Evolutionary conservation across 1,140 invertebrate genomes (phyloP), one percentile per base, ranked within the genome.

Genomic region (Ceratitis capitata): DNA sequence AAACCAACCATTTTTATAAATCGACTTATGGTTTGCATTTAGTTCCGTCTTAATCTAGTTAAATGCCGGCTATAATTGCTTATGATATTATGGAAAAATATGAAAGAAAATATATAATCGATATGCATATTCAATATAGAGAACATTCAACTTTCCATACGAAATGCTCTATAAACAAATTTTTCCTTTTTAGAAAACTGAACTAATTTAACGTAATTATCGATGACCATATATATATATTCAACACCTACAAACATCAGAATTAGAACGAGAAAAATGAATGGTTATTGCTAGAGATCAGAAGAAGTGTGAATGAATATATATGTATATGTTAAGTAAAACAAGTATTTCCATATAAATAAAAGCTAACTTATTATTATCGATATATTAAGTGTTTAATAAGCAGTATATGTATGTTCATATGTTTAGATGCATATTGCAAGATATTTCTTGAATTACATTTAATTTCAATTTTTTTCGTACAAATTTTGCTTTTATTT

Each of bases 161-260:
- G 0, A 29, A 35, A 14, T 7, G 5, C 32, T 29, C 29, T 45
- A 45, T 47, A 45, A 78, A 69, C 32, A 12, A 5, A 29, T 42
- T 45, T 78, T 19, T 39, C 69, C 39, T 39, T 78, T 78, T 78
- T 45, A 45, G 69, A 23, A 45, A 78, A 45, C 39, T 78, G 9
- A 78, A 45, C 69, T 78, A 78, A 78, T 45, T 45, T 45, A 45
- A 14, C n/a, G 35, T n/a, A 78, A 78, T 78, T 78, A 78, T 78
- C 39, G 12, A 45, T 9, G 23, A 23, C 39, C 69, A 23, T 78
- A 78, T 78, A 45, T 78, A n/a, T 26, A 6, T 23, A 2, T n/a
- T 23, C 3, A 23, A 78, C 69, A 26, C 69, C 69, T 78, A 78
- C 69, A 23, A 78, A 35, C 10, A n/a, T n/a, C 39, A 78, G 39